Base-by-base conservation (phyloP, 2,888 invertebrate species). In the Saturnia pavonia region DNA sequence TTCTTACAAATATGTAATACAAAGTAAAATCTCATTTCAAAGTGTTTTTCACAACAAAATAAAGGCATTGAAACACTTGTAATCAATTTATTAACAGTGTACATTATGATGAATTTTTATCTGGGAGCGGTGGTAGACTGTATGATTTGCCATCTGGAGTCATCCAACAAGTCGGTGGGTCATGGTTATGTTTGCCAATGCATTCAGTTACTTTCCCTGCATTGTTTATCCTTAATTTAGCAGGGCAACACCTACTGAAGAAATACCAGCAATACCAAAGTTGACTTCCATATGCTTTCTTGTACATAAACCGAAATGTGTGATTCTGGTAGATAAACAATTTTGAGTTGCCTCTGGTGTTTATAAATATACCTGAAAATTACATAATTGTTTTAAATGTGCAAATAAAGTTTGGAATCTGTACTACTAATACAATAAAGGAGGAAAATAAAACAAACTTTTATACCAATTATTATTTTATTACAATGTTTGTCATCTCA, bases 231-330 rank as follows among this genome's bases (percentile, higher is more conserved):
- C 93, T 77, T 22, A 94, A 79, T 74, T 94, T 94, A 0, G 94
- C 94, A 14, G 94, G 94, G 77, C 94, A 94, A 75, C 94, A 93
- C 71, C 93, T 80, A 68, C 92, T 94, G 83, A 94, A 94, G 90
- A 94, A 94, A 74, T 91, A 93, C 94, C 94, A 94, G 75, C 94
- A 94, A 72, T 94, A 94, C 94, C 94, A 94, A 3, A 94, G 81
- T 71, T 94, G 94, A 78, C 94, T 94, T n/a, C 94, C 94, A 79
- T 92, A 94, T 11, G 93, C 94, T 74, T 93, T 92, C 77, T 94
- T 94, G 76, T 94, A 94, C 94, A 94, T 94, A 73, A 94, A 94
- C 75, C 94, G 87, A 84, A 94, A 94, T 77, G 94, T 94, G 76
- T 94, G 94, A 77, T 94, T 94, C 80, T 94, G 93, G 74, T 94